Evolutionary conservation across 2,113 vertebrate species (phyloP), one percentile per base, ranked within the genome.

Genomic region (Scopus umbretta): DNA sequence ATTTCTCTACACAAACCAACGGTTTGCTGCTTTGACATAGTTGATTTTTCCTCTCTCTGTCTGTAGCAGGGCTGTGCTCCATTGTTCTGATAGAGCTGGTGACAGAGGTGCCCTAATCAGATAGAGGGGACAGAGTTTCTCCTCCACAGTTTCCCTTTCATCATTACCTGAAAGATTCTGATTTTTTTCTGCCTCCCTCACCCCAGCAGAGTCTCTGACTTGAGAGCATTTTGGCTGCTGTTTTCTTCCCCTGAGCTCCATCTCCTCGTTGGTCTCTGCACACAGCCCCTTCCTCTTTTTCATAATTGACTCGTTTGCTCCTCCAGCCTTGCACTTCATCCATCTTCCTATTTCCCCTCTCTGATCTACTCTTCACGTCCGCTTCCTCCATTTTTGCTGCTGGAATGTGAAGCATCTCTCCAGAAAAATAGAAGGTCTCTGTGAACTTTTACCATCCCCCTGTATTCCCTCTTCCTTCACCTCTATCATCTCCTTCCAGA

Each of bases 261-360:
- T 93, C 86, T 96, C 88, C 91, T 91, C 8, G 0, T 72, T 81
- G 94, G 65, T 89, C 79, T 91, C 86, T 68, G 53, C 13, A 6
- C 80, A 45, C 70, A 95, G 65, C 45, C 83, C 65, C 91, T 96
- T 94, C 88, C 86, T 96, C 83, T 92, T 83, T 52, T 75, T 86
- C 32, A 8, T 92, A 89, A 92, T 94, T 89, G 95, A 81, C 88
- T 94, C 7, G 10, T 92, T 96, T 97, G 94, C 86, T 96, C 91
- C 70, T 96, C 96, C 80, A 96, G 92, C 80, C 65, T 94, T 95
- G 73, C 96, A 97, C 95, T 96, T 97, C 96, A 97, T 96, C 83
- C 86, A 81, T 96, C 97, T 95, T 94, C 72, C 89, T 92, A 76
- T 79, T 97, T 96, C 91, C 92, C 86, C 72, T 95, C 86, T 92